A percentile compares a stretch with the other conserved stretches of the same genome.
phyloP scores from a whole-genome alignment of 2,797 vertebrate species.

The Carapus acus region DNA sequence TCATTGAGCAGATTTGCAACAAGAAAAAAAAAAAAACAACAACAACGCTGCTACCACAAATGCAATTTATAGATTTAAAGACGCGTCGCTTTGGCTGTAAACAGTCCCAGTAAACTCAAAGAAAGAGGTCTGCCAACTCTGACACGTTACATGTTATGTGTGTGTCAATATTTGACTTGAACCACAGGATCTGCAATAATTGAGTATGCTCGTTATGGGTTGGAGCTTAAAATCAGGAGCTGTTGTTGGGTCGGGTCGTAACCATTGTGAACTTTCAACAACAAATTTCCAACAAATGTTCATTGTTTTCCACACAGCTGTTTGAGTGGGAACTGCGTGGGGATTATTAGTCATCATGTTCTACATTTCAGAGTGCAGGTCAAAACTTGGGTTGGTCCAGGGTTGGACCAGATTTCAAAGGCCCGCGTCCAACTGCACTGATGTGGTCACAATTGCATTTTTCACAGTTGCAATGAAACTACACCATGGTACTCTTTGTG shows the following conservation, averaged over 20 bases:
- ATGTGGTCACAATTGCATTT: not conserved
- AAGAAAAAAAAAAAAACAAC: conserved; percentile 18
- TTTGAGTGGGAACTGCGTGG: not conserved
- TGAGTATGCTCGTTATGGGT: not conserved
- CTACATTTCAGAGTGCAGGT: not conserved
- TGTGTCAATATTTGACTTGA: too few relatives aligned
- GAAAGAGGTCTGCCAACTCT: too few relatives aligned
- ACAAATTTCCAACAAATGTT: conserved; percentile 31
- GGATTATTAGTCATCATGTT: not conserved
- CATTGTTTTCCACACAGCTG: not conserved
- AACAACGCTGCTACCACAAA: conserved; percentile 16
- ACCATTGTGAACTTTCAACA: conserved; percentile 26
- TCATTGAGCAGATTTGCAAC: conserved; percentile 45
- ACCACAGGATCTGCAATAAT: too few relatives aligned
- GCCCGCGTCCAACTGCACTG: not conserved
- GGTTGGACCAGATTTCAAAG: conserved; percentile 8
- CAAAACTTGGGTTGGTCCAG: conserved; percentile 1
- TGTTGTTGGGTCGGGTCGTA: conserved; percentile 3
- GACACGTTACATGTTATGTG: too few relatives aligned
- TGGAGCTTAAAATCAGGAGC: conserved; percentile 22
- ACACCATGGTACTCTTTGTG: too few relatives aligned
- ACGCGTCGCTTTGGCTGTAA: conserved; percentile 13
- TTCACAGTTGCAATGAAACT: not conserved
- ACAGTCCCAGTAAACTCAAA: conserved; percentile 19
- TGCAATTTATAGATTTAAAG: conserved; percentile 32